Evolutionary conservation across 35 echinoderm and acorn worm genomes (phyloP), one percentile per base, ranked within the genome.

Genomic region (Ophiothrix spiculata): DNA sequence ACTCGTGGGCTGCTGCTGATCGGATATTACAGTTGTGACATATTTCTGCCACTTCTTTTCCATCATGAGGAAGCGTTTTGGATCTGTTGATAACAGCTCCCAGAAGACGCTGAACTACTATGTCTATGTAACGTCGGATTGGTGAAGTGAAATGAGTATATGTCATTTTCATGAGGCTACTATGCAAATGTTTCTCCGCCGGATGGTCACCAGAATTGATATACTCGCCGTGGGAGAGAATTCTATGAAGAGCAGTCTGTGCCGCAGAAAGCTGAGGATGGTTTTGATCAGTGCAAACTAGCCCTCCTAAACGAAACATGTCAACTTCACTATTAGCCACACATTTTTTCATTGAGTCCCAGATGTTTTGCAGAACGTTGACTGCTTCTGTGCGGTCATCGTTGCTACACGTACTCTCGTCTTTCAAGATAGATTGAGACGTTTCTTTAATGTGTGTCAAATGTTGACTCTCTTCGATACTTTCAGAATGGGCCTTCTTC

Each of bases 111-210:
- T 98, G 95, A 0, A 94, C 89, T 17, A 98, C 91, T 0, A 98
- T 64, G 45, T 98, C 95, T 40, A 98, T 91, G 88, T 88, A 98
- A 2, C 95, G 64, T 36, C 95, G 87, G 19, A 98, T 98, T 14
- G 95, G 95, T 1, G 91, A 94, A 31, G 95, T 98, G 64, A 98
- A 98, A 39, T 98, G 95, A 15, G 92, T 93, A 86, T 98, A 98
- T 17, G 79, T 40, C 14, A 80, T 28, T 25, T 88, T 80, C 31
- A 88, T 77, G 21, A 98, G 86, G 0, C 85, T 85, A 40, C 84
- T 88, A 87, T 98, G 95, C 1, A 34, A 32, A 11, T 25, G 12
- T 60, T 33, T 54, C 28, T 38, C 64, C 28, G 56, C 31, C 1
- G n/a, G 73, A 28, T 60, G 77, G 19, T 94, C 77, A 38, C 82